These are phyloP conservation scores for Argentina silus DNA, from an alignment of 2,797 vertebrate genomes.

Conservation along the genomic window DNA sequence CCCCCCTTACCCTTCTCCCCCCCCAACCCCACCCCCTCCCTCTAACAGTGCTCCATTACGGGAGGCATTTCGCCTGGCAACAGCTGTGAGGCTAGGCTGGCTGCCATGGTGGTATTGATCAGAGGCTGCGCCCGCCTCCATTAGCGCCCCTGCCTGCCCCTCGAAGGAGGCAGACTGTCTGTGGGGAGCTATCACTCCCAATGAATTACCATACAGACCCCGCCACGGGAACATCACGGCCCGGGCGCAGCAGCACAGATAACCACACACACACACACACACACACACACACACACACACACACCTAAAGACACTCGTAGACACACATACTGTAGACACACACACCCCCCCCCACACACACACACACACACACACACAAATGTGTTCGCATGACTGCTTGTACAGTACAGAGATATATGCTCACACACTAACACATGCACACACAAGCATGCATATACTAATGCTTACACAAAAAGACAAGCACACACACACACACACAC, in stretches of 20 bases:
- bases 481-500: conserved; percentile 1
- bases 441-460: too few species aligned
- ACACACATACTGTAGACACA: not conserved
- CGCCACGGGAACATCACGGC: conserved; percentile 11
- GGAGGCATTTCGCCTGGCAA: conserved; percentile 56
- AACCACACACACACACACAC: not conserved
- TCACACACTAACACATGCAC: too few species aligned
- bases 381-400: too few species aligned
- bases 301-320: too few species aligned
- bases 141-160: conserved; percentile 75
- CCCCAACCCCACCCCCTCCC: conserved; percentile 29
- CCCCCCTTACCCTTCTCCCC: conserved; percentile 27
- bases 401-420: too few species aligned
- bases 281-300: not conserved
- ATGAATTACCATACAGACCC: conserved; percentile 31
- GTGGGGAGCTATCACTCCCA: conserved; percentile 42
- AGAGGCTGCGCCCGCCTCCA: conserved; percentile 72
- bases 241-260: not conserved
- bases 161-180: conserved; percentile 76
- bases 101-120: conserved; percentile 75
- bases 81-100: conserved; percentile 66
- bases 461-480: too few species aligned
- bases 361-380: too few species aligned
- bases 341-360: too few species aligned
- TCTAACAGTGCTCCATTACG: conserved; percentile 50